Percentiles rank a stretch among this genome's conserved stretches.
Conservation (phyloP, 2,888 invertebrate species). For the Scelioninae gen. 2 region DNA sequence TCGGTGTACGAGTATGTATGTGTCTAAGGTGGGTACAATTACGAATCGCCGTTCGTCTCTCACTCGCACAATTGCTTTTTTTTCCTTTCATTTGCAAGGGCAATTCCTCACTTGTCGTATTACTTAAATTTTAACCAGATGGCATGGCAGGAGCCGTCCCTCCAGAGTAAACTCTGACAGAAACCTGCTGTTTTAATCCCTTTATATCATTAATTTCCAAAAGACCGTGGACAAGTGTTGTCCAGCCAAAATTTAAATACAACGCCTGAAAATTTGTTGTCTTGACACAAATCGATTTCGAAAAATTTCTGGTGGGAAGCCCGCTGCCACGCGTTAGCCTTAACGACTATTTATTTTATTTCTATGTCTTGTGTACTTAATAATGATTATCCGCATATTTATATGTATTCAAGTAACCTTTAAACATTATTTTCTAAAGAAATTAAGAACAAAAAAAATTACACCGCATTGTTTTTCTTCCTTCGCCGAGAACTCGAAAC, state of each 20-base stretch:
- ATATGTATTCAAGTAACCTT: conserved; percentile 72
- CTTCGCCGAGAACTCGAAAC: conserved; percentile 62
- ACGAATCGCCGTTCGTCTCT: conserved; percentile 57
- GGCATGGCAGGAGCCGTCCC: conserved; percentile 69
- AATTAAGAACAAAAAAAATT: conserved; percentile 59
- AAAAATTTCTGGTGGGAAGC: conserved; percentile 68
- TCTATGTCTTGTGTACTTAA: conserved; percentile 74
- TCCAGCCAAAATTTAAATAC: not conserved
- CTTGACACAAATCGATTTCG: conserved; percentile 20
- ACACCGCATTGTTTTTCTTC: conserved; percentile 67
- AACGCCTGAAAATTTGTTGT: conserved; percentile 1
- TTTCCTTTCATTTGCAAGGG: conserved; percentile 64
- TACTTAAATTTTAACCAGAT: conserved; percentile 70
- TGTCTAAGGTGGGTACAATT: conserved; percentile 28
- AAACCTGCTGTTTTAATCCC: conserved; percentile 29
- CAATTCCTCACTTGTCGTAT: conserved; percentile 73
- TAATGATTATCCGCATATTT: conserved; percentile 74
- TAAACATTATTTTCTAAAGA: conserved; percentile 74
- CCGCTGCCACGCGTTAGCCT: conserved; percentile 69
- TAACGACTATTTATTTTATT: conserved; percentile 72
- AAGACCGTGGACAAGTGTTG: not conserved
- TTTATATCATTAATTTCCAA: too few species aligned
- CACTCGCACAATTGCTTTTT: conserved; percentile 58
- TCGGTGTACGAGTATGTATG: conserved; percentile 30
- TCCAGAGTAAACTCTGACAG: conserved; percentile 64